Evolutionary conservation across 2,888 invertebrate genomes (phyloP), one percentile per base, ranked within the genome.

Genomic region (Campopleginae sp.): DNA sequence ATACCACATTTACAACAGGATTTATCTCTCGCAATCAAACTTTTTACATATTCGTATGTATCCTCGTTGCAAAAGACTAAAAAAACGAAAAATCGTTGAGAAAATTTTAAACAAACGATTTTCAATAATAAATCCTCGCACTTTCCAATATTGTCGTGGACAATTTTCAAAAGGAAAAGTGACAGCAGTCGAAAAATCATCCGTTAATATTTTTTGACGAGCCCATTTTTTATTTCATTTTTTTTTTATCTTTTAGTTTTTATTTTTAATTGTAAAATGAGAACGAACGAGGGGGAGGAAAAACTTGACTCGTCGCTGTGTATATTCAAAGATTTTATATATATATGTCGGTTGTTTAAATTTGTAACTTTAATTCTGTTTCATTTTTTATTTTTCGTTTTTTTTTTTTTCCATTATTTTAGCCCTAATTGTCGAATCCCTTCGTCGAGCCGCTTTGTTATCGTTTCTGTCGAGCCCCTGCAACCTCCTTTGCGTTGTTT

Each of bases 271-370:
- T 27, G 27, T 58, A 42, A 61, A 61, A 4, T 19, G 31, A 51
- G 33, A 44, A 63, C 61, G 75, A 63, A 33, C 1, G 17, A 54
- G 33, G 10, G 31, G 17, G 4, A 42, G 2, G 10, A 71, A 77
- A 81, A 38, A 65, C 65, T 71, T 44, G 27, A 79, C 75, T 80
- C 79, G 77, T 80, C 76, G 88, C 88, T 90, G 86, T 81, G 63
- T 88, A 89, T 91, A 91, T 90, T 91, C 89, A 89, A 89, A 91
- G 88, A 90, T 90, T 92, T 90, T 92, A 90, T 91, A 91, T 91
- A 87, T 92, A 91, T 92, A 91, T 90, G 91, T 10, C 87, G 90
- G 88, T 92, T 91, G 91, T 92, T 92, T 91, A 91, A 70, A 70
- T 79, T 23, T 48, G 48, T 91, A 89, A 90, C 91, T 42, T 87